phyloP scores from a whole-genome alignment of 2,797 vertebrate genomes.

The Sebastes steindachneri region DNA sequence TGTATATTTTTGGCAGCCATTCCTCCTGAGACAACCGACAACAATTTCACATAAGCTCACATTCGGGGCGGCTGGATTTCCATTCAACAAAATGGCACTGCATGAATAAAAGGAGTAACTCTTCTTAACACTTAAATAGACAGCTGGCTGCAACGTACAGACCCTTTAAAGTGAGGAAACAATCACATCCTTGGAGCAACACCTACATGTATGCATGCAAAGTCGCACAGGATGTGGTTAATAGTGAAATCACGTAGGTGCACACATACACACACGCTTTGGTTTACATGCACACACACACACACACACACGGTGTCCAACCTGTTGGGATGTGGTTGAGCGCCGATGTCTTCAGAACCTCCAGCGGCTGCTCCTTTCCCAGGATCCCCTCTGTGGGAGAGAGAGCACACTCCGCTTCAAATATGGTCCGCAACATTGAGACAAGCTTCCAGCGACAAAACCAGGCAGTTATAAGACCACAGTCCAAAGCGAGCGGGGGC shows the following conservation, averaged over 20 bases:
- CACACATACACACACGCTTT: background rate
- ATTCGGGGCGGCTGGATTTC: background rate
- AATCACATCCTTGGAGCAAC: background rate
- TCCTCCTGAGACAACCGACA: constrained; percentile 20
- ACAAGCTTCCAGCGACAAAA: constrained; percentile 32
- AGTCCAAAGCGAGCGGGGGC: constrained; percentile 8
- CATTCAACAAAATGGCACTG: constrained; percentile 61
- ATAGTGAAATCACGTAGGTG: constrained; percentile 62
- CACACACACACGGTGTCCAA: constrained; percentile 77
- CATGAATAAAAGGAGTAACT: background rate
- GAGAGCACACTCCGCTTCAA: constrained; percentile 82
- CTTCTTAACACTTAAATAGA: background rate
- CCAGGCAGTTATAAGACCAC: constrained; percentile 22
- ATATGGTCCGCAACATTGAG: constrained; percentile 82
- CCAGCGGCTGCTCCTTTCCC: constrained; percentile 92
- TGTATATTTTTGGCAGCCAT: constrained; percentile 10
- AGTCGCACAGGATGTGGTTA: constrained; percentile 59
- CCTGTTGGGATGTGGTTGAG: constrained; percentile 96
- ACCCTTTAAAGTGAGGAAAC: background rate
- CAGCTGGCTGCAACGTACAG: background rate
- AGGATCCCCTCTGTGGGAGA: constrained; percentile 92
- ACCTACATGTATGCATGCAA: constrained; percentile 40
- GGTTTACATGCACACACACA: constrained; percentile 2
- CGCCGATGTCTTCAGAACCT: constrained; percentile 91
- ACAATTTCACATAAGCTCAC: constrained; percentile 28